Evolutionary conservation across 2,797 vertebrate genomes (phyloP).

Genomic region (Sebastes matsubarae): DNA sequence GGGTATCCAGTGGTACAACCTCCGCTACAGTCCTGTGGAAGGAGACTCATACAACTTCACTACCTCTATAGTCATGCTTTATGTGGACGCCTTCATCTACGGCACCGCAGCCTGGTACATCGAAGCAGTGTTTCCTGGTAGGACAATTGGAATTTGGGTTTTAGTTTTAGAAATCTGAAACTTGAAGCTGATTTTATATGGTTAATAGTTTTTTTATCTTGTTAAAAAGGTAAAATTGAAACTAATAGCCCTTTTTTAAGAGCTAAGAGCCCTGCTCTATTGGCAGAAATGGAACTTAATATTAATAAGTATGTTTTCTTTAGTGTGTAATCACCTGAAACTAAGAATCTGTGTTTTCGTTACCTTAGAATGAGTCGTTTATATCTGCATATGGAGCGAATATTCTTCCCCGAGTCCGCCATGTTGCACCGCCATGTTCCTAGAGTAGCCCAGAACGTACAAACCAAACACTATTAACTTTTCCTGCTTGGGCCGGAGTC

Average conservation of each 20-base stretch:
- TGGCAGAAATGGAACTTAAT: background rate
- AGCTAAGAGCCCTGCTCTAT: too few species aligned
- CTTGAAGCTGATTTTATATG: background rate
- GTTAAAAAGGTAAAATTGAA: background rate
- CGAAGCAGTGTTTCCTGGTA: slow-evolving; percentile 91
- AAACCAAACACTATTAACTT: too few species aligned
- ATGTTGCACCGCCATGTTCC: too few species aligned
- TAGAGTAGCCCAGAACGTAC: too few species aligned
- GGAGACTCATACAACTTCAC: slow-evolving; percentile 88
- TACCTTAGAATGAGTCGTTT: too few species aligned
- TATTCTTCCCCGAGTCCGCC: too few species aligned
- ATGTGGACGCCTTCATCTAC: slow-evolving; percentile 86
- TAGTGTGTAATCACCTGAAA: too few species aligned
- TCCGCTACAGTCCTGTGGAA: slow-evolving; percentile 80
- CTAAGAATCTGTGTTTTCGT: too few species aligned
- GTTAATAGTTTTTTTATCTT: background rate
- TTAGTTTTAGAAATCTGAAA: background rate
- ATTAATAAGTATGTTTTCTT: too few species aligned
- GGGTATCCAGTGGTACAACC: slow-evolving; percentile 91
- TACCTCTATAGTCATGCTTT: slow-evolving; percentile 83
- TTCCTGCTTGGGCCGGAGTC: too few species aligned
- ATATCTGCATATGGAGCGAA: too few species aligned
- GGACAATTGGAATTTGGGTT: background rate
- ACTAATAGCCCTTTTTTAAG: background rate
- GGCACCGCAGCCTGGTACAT: slow-evolving; percentile 89